Evolutionary conservation across 2,113 vertebrate species (phyloP), one percentile per base, ranked within the genome.

Genomic region (Anhinga rufa): DNA sequence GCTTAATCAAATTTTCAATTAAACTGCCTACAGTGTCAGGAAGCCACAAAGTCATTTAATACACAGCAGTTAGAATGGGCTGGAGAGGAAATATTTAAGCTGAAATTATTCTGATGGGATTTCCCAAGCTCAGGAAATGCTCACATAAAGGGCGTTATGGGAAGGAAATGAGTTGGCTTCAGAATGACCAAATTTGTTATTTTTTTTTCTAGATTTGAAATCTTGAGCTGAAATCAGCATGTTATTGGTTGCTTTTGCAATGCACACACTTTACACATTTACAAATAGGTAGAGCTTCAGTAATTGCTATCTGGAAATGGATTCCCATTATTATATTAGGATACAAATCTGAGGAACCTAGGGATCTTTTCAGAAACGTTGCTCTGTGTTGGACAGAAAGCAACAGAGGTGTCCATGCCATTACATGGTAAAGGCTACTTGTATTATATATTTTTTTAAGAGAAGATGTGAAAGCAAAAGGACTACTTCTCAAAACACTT

Each of bases 1-100:
- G 15, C 77, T 93, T 88, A 66, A 83, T 84, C 82, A 90, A 71
- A 85, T 94, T 93, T 91, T 72, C 87, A 74, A 2, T 84, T 94
- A 88, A 90, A 79, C 72, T 95, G 91, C 96, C 93, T 95, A 72
- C 49, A 93, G 62, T 75, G 60, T 86, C 58, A 90, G 76, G 48
- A 96, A 89, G 90, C 84, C 71, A 58, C 71, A 90, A 84, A 92
- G 32, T 51, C 79, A 78, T 92, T 90, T 86, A 86, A 57, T 32
- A 82, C 71, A 74, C 25, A 36, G 52, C 28, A 78, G 65, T 82
- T 65, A 79, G 58, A 89, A 34, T 28, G 26, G 51, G 61, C 52
- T 75, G 82, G 69, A 89, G 75, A 93, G n/a, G 85, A 90, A 93
- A 81, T 72, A 82, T 68, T 94, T 66, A 92, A 95, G 46, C 72